Evolutionary conservation across 2,888 invertebrate genomes (phyloP).

Genomic region (Meta bourneti): DNA sequence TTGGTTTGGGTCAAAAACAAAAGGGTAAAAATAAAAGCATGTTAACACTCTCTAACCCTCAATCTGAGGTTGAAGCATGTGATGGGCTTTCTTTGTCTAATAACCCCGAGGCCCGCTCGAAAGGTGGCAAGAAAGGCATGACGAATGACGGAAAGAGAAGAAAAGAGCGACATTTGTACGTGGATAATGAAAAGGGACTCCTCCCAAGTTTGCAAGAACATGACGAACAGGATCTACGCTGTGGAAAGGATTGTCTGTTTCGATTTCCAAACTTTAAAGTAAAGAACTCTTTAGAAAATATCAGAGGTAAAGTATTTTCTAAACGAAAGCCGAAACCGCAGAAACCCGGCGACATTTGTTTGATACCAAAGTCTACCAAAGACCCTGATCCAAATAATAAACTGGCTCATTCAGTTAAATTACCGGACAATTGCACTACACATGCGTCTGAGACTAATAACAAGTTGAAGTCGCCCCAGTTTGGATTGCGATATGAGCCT

Average conservation of each 20-base stretch:
- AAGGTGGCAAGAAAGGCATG: conserved; percentile 25
- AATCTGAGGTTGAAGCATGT: conserved; percentile 26
- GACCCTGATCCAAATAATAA: not conserved
- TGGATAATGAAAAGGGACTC: not conserved
- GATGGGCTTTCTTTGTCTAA: conserved; percentile 23
- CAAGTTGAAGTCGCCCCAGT: conserved; percentile 1
- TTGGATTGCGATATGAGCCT: not conserved
- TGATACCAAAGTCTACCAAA: not conserved
- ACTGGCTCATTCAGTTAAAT: not conserved
- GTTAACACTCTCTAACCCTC: conserved; percentile 43
- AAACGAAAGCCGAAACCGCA: not conserved
- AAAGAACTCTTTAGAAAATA: not conserved
- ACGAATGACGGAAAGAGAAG: not conserved
- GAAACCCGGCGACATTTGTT: not conserved
- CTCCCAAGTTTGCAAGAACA: not conserved
- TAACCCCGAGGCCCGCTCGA: conserved; percentile 62
- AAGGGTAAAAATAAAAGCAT: conserved; percentile 35
- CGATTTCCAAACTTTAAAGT: not conserved
- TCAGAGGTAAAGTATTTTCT: not conserved
- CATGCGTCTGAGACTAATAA: not conserved
- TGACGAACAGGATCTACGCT: not conserved
- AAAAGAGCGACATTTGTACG: not conserved
- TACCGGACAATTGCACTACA: not conserved
- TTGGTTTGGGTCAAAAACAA: conserved; percentile 32
- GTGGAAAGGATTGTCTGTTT: not conserved